Evolutionary conservation across 2,113 vertebrate species (phyloP), one percentile per base, ranked within the genome.

Genomic region (Phylloscopus whistleri): DNA sequence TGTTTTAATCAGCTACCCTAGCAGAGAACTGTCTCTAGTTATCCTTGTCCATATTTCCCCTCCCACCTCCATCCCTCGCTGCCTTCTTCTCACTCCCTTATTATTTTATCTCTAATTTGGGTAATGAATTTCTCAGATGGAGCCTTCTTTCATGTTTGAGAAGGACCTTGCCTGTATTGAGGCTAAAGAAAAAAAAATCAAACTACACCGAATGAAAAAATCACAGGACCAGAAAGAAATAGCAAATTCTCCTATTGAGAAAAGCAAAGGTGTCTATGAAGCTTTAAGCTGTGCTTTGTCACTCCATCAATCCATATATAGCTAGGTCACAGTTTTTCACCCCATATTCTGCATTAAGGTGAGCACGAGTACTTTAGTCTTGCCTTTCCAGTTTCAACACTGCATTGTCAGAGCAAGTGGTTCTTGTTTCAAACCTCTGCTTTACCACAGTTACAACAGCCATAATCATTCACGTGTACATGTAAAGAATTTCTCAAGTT

Each of bases 71-170:
- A 77, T 43, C 41, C 73, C 56, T 81, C 84, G 30, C 73, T 89
- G 48, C n/a, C 56, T 87, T 48, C 33, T 93, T 52, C 49, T 90
- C 56, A 95, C 7, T n/a, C 51, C 5, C 53, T 93, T 76, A 89
- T 94, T 95, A 90, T 79, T 90, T 96, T 81, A 92, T 79, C 80
- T 87, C 90, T 90, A 84, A 92, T 94, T 95, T 92, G 66, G 49
- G 60, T 92, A 95, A 88, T 92, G 64, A 89, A 84, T 96, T 90
- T 90, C 73, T 93, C 73, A 93, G 77, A 82, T 62, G 44, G 49
- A 96, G 66, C 37, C 5, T 41, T 74, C 83, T 92, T 94, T 93
- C 92, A 62, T 60, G 51, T 95, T 90, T 72, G n/a, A 90, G 60
- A 93, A 92, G 26, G 49, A 75, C 64, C n/a, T 84, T 81, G 43